Base-by-base conservation (phyloP, 2,888 invertebrate genomes). In the Galeruca laticollis region DNA sequence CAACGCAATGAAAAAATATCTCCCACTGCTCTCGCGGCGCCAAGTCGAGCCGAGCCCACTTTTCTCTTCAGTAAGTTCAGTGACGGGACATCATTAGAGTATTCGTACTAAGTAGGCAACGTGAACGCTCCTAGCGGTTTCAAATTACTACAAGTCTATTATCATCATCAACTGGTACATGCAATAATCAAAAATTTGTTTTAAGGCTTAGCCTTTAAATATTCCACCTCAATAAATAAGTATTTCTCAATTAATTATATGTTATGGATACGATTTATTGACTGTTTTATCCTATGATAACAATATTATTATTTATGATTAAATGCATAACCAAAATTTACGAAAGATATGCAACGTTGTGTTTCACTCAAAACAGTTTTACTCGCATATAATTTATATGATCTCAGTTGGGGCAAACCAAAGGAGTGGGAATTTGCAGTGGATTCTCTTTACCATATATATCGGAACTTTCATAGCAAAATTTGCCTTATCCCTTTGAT, bases 21-120 rank as follows among this genome's bases (percentile, higher is more conserved):
- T 57, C 57, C 57, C 64, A 64, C 64, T 47, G 11, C 5, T 35
- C 4, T 18, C 56, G 13, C 43, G 57, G 65, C 65, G 65, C 65
- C 65, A 65, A 33, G 65, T 31, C 57, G 65, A 18, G 57, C 57
- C 65, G 56, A 57, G 47, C 65, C 65, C 65, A 65, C 57, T 64
- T 57, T 57, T 35, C 35, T 56, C 56, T 35, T 18, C 35, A 35
- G 56, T 56, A 33, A 15, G 43, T 47, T 37, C 47, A 47, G 47
- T 47, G 47, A 47, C 47, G 47, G 47, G 15, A 47, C 47, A 47
- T 47, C 47, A 15, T 47, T 47, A 47, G 15, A 18, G 47, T 15
- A 47, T 15, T 26, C 26, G 26, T 26, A 26, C 26, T 26, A 26
- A n/a, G n/a, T 0, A 15, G 43, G n/a, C n/a, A 43, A 37, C 37